Percentiles rank a stretch among this genome's conserved stretches.
These are phyloP conservation scores for Palythoa caribaeorum DNA, from an alignment of 92 coral and sea anemone genomes.

Conservation along the genomic window DNA sequence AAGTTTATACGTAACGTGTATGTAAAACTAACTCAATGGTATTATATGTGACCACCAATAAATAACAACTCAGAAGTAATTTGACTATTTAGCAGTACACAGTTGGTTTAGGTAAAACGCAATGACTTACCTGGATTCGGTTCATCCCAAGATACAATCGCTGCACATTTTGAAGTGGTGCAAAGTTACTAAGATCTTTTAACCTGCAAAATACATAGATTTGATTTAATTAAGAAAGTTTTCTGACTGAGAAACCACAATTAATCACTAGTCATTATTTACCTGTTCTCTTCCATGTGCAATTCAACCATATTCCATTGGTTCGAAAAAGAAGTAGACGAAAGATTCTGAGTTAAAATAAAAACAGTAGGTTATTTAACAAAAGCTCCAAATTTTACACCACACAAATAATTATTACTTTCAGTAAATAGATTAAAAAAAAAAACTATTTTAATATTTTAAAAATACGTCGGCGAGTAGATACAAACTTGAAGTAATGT, in stretches of 20 bases:
- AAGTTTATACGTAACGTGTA: too few species aligned
- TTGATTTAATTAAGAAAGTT: neutral
- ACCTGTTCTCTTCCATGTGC: constrained; percentile 97
- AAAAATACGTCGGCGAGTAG: too few species aligned
- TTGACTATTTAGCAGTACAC: neutral
- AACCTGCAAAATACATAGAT: constrained; percentile 63
- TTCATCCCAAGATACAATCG: constrained; percentile 97
- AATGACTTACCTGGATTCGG: constrained; percentile 84
- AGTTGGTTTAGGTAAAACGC: neutral
- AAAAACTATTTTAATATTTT: too few species aligned
- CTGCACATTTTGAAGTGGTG: constrained; percentile 81
- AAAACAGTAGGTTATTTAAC: neutral
- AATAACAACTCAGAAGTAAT: neutral
- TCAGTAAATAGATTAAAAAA: too few species aligned
- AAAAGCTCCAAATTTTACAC: neutral
- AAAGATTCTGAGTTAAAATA: constrained; percentile 62
- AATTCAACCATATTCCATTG: constrained; percentile 92
- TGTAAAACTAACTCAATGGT: too few species aligned
- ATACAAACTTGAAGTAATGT: too few species aligned
- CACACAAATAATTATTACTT: neutral
- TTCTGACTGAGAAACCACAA: neutral
- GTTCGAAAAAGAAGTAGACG: constrained; percentile 78
- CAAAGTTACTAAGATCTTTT: constrained; percentile 76
- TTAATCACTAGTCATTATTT: neutral
- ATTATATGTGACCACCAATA: too few species aligned